Conservation (phyloP, 1,140 invertebrate genomes). For the Prorops nasuta region DNA sequence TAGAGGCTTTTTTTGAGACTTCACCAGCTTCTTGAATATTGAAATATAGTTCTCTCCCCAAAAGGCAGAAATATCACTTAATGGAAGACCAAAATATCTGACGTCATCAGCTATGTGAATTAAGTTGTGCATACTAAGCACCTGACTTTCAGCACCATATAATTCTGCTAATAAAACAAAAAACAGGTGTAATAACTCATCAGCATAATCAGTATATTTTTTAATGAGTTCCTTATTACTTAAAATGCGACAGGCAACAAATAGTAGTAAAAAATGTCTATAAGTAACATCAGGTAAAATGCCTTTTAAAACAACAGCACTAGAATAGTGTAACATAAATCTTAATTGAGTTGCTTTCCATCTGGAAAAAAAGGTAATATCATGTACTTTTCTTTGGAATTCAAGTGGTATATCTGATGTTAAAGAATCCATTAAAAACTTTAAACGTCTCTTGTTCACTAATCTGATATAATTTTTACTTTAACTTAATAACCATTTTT, state of each 20-base stretch:
- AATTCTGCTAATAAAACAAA: too few relatives aligned
- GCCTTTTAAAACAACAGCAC: background rate
- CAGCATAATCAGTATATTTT: too few relatives aligned
- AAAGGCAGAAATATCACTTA: too few relatives aligned
- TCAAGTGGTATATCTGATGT: constrained; percentile 7
- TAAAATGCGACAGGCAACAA: background rate
- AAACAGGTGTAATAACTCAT: too few relatives aligned
- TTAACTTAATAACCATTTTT: background rate
- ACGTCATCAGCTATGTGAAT: too few relatives aligned
- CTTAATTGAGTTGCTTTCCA: constrained; percentile 16
- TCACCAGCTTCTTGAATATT: background rate
- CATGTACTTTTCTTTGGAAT: constrained; percentile 14
- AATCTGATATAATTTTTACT: background rate
- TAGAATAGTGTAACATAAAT: constrained; percentile 10
- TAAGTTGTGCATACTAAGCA: too few relatives aligned
- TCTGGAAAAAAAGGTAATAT: constrained; percentile 4
- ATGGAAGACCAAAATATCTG: too few relatives aligned
- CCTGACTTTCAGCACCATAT: too few relatives aligned
- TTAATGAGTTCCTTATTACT: too few relatives aligned
- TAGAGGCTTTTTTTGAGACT: background rate
- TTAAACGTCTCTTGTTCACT: background rate
- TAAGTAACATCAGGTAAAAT: background rate
- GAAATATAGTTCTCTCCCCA: background rate
- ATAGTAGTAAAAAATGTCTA: background rate
- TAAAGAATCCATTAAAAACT: constrained; percentile 1